A percentile compares a stretch with the other conserved stretches of the same genome.
These are phyloP conservation scores for mouse (Mus musculus) DNA, from an alignment of 2,113 vertebrate species.

Conservation along the genomic window DNA sequence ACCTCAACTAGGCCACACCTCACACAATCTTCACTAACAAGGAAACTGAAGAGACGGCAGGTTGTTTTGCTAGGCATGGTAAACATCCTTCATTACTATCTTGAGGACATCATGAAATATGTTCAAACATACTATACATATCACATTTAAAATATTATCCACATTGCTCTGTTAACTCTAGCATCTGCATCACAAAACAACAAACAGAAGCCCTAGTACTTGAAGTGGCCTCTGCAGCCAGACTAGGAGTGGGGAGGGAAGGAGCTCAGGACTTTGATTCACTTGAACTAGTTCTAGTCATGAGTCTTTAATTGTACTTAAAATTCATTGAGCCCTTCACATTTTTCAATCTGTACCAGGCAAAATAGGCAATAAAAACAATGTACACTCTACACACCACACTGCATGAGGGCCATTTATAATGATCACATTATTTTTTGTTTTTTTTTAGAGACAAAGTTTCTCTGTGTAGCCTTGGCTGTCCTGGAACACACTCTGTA, in stretches of 20 bases:
- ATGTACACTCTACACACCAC: neutral
- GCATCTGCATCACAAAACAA: neutral
- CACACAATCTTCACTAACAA: rapidly evolving
- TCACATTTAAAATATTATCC: neutral
- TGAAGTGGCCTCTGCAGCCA: neutral
- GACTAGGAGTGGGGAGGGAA: neutral
- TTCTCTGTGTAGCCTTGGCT: neutral
- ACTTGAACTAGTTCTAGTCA: neutral
- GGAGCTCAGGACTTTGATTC: neutral
- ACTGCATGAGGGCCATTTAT: neutral
- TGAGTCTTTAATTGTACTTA: neutral
- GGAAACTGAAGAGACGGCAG: neutral
- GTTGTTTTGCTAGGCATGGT: neutral
- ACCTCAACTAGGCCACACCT: neutral
- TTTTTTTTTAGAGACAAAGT: neutral
- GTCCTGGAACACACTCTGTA: neutral
- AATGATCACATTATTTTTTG: neutral
- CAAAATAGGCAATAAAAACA: neutral
- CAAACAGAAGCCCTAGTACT: neutral
- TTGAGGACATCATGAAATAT: neutral
- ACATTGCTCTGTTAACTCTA: neutral
- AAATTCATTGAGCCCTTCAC: neutral
- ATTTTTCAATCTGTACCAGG: neutral
- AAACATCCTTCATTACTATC: neutral
- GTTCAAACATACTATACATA: neutral